Evolutionary conservation across 2,113 vertebrate species (phyloP).

Genomic region (Hylia prasina): DNA sequence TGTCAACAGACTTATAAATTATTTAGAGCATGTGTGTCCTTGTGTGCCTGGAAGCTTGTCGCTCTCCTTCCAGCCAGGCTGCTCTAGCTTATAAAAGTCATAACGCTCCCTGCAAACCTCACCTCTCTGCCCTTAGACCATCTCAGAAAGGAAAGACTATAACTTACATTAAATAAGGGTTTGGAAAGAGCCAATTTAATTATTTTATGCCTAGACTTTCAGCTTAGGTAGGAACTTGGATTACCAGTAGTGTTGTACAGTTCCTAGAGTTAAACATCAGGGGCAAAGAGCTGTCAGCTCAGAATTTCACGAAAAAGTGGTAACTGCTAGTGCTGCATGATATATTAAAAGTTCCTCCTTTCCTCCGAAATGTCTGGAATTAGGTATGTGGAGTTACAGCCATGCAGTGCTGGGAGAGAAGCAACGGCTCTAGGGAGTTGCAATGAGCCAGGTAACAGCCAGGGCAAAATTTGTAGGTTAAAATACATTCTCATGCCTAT

Average conservation of each 20-base stretch:
- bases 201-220: background rate
- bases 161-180: background rate
- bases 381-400: accelerated
- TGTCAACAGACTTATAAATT: constrained; percentile 48
- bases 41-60: background rate
- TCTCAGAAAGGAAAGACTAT: accelerated
- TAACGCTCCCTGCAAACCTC: background rate
- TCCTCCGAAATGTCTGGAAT: background rate
- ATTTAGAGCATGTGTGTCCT: constrained; percentile 21
- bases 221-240: background rate
- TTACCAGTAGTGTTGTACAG: background rate
- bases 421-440: accelerated
- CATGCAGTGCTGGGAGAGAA: accelerated
- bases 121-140: background rate
- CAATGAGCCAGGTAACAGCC: background rate
- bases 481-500: background rate
- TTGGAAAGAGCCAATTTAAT: background rate
- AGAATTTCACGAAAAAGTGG: background rate
- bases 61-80: background rate
- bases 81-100: background rate
- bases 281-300: background rate
- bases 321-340: background rate
- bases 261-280: background rate
- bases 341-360: background rate
- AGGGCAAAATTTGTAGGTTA: background rate